Conservation (phyloP, 2,888 invertebrate genomes). For the Odontocolon sp. region DNA sequence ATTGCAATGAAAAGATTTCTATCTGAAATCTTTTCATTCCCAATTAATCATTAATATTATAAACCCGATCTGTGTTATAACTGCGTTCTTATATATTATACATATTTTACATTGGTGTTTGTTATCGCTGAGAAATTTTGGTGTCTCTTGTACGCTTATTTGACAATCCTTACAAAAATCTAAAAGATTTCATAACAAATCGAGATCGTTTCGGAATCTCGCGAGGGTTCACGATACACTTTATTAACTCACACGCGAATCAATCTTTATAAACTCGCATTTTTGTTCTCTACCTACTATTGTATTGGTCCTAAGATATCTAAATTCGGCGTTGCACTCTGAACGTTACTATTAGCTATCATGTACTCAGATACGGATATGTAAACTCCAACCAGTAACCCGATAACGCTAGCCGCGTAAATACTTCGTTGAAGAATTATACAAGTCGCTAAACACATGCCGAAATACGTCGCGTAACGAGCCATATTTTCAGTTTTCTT, state of each 20-base stretch:
- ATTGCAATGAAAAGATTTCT: no score
- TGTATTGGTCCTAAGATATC: conserved; percentile 68
- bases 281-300: no score
- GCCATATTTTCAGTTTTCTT: conserved; percentile 84
- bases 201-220: conserved; percentile 6
- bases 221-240: conserved; percentile 4
- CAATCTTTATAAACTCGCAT: not conserved
- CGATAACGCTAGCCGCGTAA: conserved; percentile 89
- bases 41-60: not conserved
- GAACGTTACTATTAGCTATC: conserved; percentile 74
- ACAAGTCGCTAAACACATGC: conserved; percentile 91
- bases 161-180: conserved; percentile 52
- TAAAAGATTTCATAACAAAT: conserved; percentile 31
- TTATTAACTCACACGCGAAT: conserved; percentile 29
- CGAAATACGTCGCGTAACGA: conserved; percentile 92
- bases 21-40: no score
- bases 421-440: conserved; percentile 92
- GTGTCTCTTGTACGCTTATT: conserved; percentile 12
- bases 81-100: conserved; percentile 29
- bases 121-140: not conserved
- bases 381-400: conserved; percentile 90
- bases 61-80: conserved; percentile 10
- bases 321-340: conserved; percentile 73
- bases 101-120: conserved; percentile 43
- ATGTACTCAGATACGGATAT: conserved; percentile 94